Evolutionary conservation across 1,140 invertebrate genomes (phyloP), one percentile per base, ranked within the genome.

Genomic region (Drosophila punjabiensis): DNA sequence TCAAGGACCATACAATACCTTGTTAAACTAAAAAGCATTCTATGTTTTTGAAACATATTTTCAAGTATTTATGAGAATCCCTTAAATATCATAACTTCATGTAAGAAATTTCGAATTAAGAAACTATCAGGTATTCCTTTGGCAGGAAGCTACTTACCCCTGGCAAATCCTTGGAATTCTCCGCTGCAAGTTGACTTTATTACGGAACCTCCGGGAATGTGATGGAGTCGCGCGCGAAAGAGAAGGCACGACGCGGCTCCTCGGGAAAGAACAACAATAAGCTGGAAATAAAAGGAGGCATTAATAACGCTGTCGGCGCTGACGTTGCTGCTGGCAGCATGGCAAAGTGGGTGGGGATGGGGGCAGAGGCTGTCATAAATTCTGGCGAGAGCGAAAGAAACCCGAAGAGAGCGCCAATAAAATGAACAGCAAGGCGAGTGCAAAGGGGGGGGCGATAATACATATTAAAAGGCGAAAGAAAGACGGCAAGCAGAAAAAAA

Each of bases 311-410:
- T 77, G 73, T 45, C n/a, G 16, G 20, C 37, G 68, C 32, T 41
- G 62, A 33, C 58, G 66, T 60, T 58, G 76, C 70, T 48, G 80
- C 45, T 11, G 4, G n/a, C 18, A 30, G 16, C 18, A 20, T 24
- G 48, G 58, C 30, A 9, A 5, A 16, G 50, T 43, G 24, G 20
- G 45, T 9, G 47, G 55, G 9, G 41, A 28, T 16, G 48, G 35
- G 32, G 61, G 37, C 18, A 28, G 30, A 30, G 65, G 73, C 77
- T 84, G 82, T 84, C 82, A 84, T 84, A 84, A 84, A 84, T 84
- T 67, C 14, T 20, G 35, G 45, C 5, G 55, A 58, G 41, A 35
- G 47, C 45, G 66, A 56, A 56, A 37, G 67, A 48, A 48, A 37
- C n/a, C 30, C 18, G n/a, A 55, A 52, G 67, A 69, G 65, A 70